These are phyloP conservation scores for Tenthredo distinguenda DNA, from an alignment of 2,888 invertebrate species.

Conservation along the genomic window DNA sequence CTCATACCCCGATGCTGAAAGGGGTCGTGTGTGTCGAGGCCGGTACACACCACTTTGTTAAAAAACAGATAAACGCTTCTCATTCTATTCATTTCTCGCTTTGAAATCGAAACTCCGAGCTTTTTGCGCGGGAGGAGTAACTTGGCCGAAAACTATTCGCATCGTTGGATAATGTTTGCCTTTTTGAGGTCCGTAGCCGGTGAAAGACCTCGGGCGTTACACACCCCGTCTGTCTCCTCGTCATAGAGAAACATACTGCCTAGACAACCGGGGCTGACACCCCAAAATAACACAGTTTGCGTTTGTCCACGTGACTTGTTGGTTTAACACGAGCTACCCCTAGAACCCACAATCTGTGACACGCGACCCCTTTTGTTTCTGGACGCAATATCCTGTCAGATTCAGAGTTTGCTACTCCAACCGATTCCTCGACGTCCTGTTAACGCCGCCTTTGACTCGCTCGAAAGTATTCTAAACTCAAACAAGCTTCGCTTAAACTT, in stretches of 20 bases:
- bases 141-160: neutral
- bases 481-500: neutral
- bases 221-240: neutral
- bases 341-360: conserved; percentile 51
- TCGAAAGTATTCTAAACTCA: neutral
- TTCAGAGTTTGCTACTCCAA: conserved; percentile 41
- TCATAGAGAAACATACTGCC: conserved; percentile 32
- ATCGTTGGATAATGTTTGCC: conserved; percentile 44
- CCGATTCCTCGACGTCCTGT: neutral
- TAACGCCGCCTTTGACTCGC: neutral
- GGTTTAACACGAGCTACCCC: conserved; percentile 51
- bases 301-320: conserved; percentile 56
- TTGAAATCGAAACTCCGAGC: neutral
- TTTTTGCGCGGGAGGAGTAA: neutral
- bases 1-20: neutral
- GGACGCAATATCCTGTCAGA: conserved; percentile 55
- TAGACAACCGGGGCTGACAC: conserved; percentile 47
- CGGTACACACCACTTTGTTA: neutral
- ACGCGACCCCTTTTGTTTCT: conserved; percentile 53
- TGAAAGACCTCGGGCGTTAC: conserved; percentile 3
- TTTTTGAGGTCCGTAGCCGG: conserved; percentile 7
- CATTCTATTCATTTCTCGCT: neutral
- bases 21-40: neutral
- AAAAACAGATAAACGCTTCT: neutral
- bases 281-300: conserved; percentile 50